Evolutionary conservation across 2,888 invertebrate genomes (phyloP).

Genomic region (Cheilosia urbana): DNA sequence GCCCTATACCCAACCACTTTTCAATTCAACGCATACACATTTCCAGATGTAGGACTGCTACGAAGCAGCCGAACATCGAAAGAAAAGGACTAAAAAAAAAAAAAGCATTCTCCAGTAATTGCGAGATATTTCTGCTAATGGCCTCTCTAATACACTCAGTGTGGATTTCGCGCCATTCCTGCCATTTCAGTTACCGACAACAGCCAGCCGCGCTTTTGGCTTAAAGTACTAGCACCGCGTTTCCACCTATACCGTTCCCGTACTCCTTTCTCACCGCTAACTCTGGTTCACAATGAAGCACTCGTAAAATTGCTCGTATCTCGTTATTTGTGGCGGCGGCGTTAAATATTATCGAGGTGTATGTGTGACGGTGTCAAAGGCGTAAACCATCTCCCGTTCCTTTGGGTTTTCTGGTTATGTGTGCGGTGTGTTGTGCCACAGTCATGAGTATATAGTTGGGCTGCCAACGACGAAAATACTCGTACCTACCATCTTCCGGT

Average conservation of each 20-base stretch:
- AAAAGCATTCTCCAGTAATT: conserved; percentile 60
- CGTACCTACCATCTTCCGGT: conserved; percentile 10
- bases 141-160: conserved; percentile 71
- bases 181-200: conserved; percentile 58
- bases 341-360: conserved; percentile 5
- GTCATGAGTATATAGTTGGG: conserved; percentile 38
- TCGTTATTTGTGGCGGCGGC: conserved; percentile 28
- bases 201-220: conserved; percentile 10
- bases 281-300: conserved; percentile 49
- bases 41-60: conserved; percentile 1
- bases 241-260: neutral
- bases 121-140: conserved; percentile 75
- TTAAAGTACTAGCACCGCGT: conserved; percentile 21
- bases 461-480: conserved; percentile 43
- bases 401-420: conserved; percentile 58
- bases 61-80: neutral
- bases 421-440: conserved; percentile 27
- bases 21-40: conserved; percentile 26
- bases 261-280: neutral
- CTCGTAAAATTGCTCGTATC: conserved; percentile 71
- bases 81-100: conserved; percentile 34
- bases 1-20: conserved; percentile 39
- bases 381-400: conserved; percentile 30
- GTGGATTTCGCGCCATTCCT: conserved; percentile 72
- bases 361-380: conserved; percentile 61